Base-by-base conservation (phyloP, 1,140 invertebrate species). In the Brachionus plicatilis region DNA sequence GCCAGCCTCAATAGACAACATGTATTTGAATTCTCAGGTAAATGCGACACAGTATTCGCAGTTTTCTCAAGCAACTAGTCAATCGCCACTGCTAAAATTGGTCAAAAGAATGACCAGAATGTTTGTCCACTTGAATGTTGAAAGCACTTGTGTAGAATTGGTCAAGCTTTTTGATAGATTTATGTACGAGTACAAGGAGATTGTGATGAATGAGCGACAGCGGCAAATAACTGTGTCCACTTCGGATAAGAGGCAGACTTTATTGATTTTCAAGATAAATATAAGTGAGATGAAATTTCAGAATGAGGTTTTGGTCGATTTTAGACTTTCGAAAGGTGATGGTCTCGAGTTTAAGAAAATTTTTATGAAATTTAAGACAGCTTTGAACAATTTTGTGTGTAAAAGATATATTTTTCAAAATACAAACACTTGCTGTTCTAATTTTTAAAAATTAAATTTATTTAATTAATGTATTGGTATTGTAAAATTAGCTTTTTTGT, bases 61-160 rank as follows among this genome's bases (percentile, higher is more conserved):
- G 27, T 82, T 65, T 45, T 82, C 79, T 43, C 79, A 82, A 60
- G 53, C 53, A 37, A 82, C 92, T 14, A 76, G 91, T 53, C 87
- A 90, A 87, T 93, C 92, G 84, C 91, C 92, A 66, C 92, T 94
- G 88, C 93, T 95, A 88, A 93, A 93, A 86, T 90, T 97, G 85
- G 94, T 96, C 41, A 93, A 93, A 66, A 92, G 96, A 85, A 95
- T 97, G 94, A 98, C 96, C 17, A 91, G 96, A 85, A 96, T 97
- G 88, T 95, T 94, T 89, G 94, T 96, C 1, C 92, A 90, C 43
- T 93, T 92, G 0, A 90, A 91, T 72, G 90, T 91, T 78, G 92
- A 93, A 66, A 90, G 91, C 33, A 93, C 93, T 3, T 87, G 93
- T 1, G 90, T 91, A 85, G 90, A 91, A 66, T 88, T 96, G 78